Conservation (phyloP, 2,113 vertebrate species). For the Mixornis gularis region DNA sequence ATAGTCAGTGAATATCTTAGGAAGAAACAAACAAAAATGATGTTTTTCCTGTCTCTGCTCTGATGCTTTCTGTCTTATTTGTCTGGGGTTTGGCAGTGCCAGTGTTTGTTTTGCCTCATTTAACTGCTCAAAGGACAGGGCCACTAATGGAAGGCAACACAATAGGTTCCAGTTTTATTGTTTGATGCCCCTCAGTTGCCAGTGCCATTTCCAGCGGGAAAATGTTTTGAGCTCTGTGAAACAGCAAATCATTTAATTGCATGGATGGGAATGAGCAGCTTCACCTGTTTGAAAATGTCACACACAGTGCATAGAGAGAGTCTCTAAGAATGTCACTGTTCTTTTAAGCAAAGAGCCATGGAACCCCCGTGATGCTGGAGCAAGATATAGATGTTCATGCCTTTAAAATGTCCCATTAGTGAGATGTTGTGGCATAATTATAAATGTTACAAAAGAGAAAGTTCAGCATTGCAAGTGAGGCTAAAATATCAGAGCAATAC, state of each 20-base stretch:
- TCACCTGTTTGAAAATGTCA: background rate
- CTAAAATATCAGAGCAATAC: background rate
- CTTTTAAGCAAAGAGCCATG: background rate
- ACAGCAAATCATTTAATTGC: background rate
- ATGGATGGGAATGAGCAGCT: background rate
- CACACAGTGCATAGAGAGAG: background rate
- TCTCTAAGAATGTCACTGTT: background rate
- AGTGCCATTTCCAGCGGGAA: background rate
- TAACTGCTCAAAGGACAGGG: background rate
- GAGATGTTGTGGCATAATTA: background rate
- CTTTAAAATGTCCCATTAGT: conserved; percentile 23
- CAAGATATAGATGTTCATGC: background rate
- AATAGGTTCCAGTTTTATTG: background rate
- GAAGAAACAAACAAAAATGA: background rate
- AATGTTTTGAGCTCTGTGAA: background rate
- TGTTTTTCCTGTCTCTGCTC: background rate
- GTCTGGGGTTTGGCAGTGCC: background rate
- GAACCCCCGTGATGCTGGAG: background rate
- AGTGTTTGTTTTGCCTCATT: background rate
- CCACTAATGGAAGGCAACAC: background rate
- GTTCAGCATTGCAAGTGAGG: background rate
- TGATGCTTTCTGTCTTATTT: background rate
- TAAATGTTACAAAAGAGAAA: background rate
- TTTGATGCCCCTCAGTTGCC: background rate
- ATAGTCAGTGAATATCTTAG: background rate